A percentile compares a stretch with the other conserved stretches of the same genome.
Conservation (phyloP, 2,113 vertebrate genomes). For the Dasyornis broadbenti region DNA sequence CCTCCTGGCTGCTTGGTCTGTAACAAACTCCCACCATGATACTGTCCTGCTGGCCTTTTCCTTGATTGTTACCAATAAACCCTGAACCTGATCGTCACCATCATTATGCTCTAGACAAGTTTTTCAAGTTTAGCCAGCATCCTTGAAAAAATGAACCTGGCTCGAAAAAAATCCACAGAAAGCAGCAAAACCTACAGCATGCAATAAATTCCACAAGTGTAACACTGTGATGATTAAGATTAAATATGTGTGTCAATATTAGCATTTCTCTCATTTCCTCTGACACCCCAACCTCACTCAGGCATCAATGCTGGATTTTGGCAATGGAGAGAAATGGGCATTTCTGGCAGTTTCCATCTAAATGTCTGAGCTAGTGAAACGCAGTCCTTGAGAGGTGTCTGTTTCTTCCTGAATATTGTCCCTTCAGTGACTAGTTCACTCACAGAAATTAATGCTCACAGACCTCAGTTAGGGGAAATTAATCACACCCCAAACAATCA, state of each 20-base stretch:
- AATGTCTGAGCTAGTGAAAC: not conserved
- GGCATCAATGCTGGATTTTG: not conserved
- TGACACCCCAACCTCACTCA: not conserved
- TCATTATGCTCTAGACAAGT: too few species aligned
- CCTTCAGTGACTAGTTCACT: not conserved
- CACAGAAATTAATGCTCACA: not conserved
- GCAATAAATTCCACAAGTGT: not conserved
- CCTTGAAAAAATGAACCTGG: not conserved
- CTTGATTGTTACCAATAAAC: not conserved
- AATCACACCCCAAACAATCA: not conserved
- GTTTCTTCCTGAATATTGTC: not conserved
- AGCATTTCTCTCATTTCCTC: not conserved
- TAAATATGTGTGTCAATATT: not conserved
- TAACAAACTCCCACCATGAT: not conserved
- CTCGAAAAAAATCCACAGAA: not conserved
- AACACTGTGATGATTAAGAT: not conserved
- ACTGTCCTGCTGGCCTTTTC: not conserved
- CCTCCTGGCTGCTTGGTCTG: too few species aligned
- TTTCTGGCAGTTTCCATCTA: not conserved
- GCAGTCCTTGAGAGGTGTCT: not conserved
- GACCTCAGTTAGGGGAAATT: not conserved
- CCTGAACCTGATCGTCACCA: not conserved
- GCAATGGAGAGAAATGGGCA: not conserved
- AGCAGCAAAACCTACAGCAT: not conserved
- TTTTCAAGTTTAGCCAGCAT: fast-evolving